Base-by-base conservation (phyloP, 2,113 vertebrate genomes). In the Physeter macrocephalus region DNA sequence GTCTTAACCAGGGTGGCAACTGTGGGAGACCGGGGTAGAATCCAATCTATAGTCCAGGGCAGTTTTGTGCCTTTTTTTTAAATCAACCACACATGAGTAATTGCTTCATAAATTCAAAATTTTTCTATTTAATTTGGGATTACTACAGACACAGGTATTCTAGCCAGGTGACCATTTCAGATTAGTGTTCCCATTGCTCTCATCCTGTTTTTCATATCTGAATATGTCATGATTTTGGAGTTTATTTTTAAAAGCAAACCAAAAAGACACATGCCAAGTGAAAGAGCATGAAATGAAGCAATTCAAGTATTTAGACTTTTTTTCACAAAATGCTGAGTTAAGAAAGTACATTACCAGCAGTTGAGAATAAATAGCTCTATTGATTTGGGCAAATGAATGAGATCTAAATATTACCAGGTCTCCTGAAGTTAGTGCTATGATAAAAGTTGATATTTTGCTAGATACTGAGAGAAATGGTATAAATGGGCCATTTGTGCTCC, bases 271-370 rank as follows among this genome's bases (percentile, higher is more conserved):
- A 72, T 82, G 57, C 78, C 69, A 59, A 83, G 77, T 91, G 80
- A 97, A 90, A 94, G 81, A 95, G 43, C 29, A 31, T 85, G 52
- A 96, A 96, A 98, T 93, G 88, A 97, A 97, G 88, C 80, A 96
- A 94, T 85, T 94, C 66, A 97, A 67, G 43, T 72, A 89, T 75
- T 78, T 90, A 95, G 97, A 87, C 43, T 91, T 90, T 81, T 86
- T 88, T 52, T 36, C 18, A 39, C 92, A 85, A 95, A 98, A 97
- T 89, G 93, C 96, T 98, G 95, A 96, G 85, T 96, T 92, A 87
- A 67, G 84, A 82, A 83, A 95, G 94, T 95, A 94, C 31, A 59
- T 94, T 93, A 91, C 74, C 85, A 91, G 67, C 92, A 91, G 72
- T 96, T 94, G 77, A 89, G 74, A 96, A 95, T 96, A 95, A 96